Evolutionary conservation across 2,797 vertebrate genomes (phyloP), one percentile per base, ranked within the genome.

Genomic region (Petrocephalus sullivani): DNA sequence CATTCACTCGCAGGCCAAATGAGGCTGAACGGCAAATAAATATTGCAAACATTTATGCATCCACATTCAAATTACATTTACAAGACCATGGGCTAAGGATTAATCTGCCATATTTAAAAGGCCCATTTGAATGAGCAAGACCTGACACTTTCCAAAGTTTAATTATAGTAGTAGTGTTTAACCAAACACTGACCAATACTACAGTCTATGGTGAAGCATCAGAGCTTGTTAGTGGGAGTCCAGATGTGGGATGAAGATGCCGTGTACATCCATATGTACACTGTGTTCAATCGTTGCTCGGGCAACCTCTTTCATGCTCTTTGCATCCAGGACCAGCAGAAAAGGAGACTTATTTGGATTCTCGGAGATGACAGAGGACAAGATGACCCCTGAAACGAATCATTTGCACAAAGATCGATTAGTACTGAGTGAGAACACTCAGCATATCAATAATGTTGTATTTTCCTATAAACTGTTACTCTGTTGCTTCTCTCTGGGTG

Each of bases 231-330:
- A 71, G 28, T 23, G 61, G 37, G 82, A 54, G 67, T 86, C 54
- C 16, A 87, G 87, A 58, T 93, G 90, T 0, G 93, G 96, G 88
- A 99, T 96, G 89, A 98, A 99, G 0, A 94, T 3, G 19, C 98
- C 98, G 0, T 99, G 98, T 19, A 99, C 96, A 90, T 99, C 98
- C 91, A 98, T 89, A 87, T 98, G 97, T 90, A 99, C 90, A 0
- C 92, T 91, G 12, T 91, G 92, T 0, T 95, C 91, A 14, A 99
- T 90, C 0, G 87, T 91, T 6, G 98, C 98, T 0, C 97, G 95
- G 54, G 94, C 97, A 0, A 98, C 23, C 91, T 99, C 98, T 75
- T 94, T 91, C 14, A 98, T 95, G 0, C 91, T 96, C 91, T 95
- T 97, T 57, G 97, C 98, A 89, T 99, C 92, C 90, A 99, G 94